Evolutionary conservation across 1,140 invertebrate genomes (phyloP), one percentile per base, ranked within the genome.

Genomic region (Elymnias hypermnestra): DNA sequence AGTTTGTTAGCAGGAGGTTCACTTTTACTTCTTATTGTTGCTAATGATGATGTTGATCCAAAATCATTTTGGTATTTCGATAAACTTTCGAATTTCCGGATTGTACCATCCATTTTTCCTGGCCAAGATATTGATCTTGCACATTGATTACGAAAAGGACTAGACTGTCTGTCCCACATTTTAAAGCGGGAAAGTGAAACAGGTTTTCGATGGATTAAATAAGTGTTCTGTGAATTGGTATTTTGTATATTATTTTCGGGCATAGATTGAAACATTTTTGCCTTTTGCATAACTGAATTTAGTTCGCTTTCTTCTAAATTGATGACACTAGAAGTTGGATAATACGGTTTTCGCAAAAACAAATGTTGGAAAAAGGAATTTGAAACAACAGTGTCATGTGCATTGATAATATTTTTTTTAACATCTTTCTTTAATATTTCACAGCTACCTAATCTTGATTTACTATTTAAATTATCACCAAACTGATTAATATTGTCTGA

Each of bases 121-220:
- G 86, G 85, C 83, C 84, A 87, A 50, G 83, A 86, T 48, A 86
- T 68, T 19, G 85, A 84, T 38, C 87, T 61, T 7, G 76, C 64
- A 47, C 65, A 79, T 25, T 66, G 54, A 5, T 53, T 40, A 36
- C 60, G 54, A 15, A 38, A 38, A 19, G 68, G 68, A 25, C 84
- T 65, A 22, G 82, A 75, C 38, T 89, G 83, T 36, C 81, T 83
- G 57, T 94, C 92, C 83, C 90, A 89, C 49, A 87, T 88, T 60
- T 88, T 89, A 72, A 94, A 94, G 55, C 89, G 89, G 0, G 93
- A 94, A 53, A 92, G 88, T 2, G 89, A 90, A 0, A 94, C 92
- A 8, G 92, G 91, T 68, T 89, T 90, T 43, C 91, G 91, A 49
- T 92, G 87, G 8, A 89, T 83, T 22, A 94, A 79, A 68, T 93